phyloP scores from a whole-genome alignment of 2,888 invertebrate species.

The Cerastoderma edule region DNA sequence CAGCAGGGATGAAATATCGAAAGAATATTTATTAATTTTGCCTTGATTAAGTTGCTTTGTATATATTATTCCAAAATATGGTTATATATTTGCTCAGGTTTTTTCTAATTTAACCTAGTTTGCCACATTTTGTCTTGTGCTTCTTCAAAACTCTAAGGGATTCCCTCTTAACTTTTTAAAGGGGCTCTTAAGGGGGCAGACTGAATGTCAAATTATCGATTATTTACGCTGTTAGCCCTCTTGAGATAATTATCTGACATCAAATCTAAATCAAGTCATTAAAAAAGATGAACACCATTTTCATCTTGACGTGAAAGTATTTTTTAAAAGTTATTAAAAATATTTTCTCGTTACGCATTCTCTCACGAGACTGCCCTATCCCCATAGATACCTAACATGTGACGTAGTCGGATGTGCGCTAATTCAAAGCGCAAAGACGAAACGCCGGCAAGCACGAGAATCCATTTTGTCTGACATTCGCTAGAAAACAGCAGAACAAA shows the following conservation, averaged over 20 bases:
- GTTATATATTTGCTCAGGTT: neutral
- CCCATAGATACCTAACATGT: constrained; percentile 51
- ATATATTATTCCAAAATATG: neutral
- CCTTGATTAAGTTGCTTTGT: too few relatives aligned
- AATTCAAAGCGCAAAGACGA: constrained; percentile 44
- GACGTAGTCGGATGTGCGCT: constrained; percentile 60
- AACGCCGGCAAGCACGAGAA: constrained; percentile 36
- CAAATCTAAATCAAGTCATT: too few relatives aligned
- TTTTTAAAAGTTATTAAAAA: too few relatives aligned
- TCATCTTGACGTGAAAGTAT: neutral
- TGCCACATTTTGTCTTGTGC: too few relatives aligned
- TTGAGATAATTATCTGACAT: too few relatives aligned
- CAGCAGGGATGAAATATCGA: too few relatives aligned
- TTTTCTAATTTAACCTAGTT: neutral
- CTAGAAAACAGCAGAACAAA: too few relatives aligned
- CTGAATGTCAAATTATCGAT: too few relatives aligned
- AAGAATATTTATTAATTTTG: too few relatives aligned
- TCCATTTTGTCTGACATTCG: constrained; percentile 11
- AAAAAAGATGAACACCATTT: too few relatives aligned
- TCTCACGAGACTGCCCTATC: constrained; percentile 21
- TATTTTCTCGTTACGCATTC: constrained; percentile 1
- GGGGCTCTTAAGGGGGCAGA: neutral
- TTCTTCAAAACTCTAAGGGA: too few relatives aligned
- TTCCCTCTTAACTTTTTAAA: neutral
- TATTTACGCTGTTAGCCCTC: too few relatives aligned